Conservation (phyloP, 2,888 invertebrate species). For the Schrankia costaestrigalis region DNA sequence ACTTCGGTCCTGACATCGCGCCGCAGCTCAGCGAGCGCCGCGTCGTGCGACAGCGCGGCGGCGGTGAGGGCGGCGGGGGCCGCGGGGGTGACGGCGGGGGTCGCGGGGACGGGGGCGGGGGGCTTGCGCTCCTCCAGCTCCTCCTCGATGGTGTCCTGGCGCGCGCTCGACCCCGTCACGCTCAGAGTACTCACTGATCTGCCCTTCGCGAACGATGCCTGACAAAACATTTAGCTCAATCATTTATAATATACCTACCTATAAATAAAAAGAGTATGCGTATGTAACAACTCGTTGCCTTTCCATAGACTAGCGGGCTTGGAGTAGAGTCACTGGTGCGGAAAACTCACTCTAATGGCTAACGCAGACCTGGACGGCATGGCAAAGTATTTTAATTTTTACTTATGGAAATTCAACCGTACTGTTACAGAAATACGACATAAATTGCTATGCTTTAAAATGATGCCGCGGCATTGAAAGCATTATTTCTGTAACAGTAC, state of each 20-base stretch:
- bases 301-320: too few species aligned
- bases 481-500: too few species aligned
- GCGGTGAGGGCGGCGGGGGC: conserved; percentile 35
- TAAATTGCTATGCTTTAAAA: too few species aligned
- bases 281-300: too few species aligned
- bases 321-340: too few species aligned
- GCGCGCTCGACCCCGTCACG: conserved; percentile 60
- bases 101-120: not conserved
- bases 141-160: conserved; percentile 43
- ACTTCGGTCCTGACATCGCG: conserved; percentile 67
- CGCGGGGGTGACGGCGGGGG: conserved; percentile 29
- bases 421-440: too few species aligned
- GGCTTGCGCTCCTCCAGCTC: conserved; percentile 43
- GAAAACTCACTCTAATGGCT: too few species aligned
- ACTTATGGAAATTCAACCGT: too few species aligned
- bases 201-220: conserved; percentile 61
- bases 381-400: too few species aligned
- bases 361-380: too few species aligned
- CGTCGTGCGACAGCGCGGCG: conserved; percentile 47
- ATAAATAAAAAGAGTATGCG: too few species aligned
- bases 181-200: conserved; percentile 62
- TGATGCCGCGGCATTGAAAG: too few species aligned
- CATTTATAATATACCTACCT: not conserved
- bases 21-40: conserved; percentile 76
- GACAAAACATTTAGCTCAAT: not conserved